Evolutionary conservation across 2,113 vertebrate genomes (phyloP).

Genomic region (Elachura formosa): DNA sequence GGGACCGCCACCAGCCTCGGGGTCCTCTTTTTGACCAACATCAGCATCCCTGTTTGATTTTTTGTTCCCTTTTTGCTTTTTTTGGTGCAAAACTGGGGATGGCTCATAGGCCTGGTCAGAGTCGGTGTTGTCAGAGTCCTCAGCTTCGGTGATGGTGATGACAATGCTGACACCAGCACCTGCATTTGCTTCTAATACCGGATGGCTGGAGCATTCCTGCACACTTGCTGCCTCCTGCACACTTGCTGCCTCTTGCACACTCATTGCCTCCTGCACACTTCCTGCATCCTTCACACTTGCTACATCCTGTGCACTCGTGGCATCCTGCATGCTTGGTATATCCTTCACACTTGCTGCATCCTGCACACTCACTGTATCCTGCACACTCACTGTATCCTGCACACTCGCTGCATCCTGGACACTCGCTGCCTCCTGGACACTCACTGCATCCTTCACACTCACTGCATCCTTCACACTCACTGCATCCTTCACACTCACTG

Average conservation of each 20-base stretch:
- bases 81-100: constrained; percentile 55
- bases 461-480: fast-evolving
- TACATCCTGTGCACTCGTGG: fast-evolving
- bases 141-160: constrained; percentile 73
- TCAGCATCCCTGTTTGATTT: neutral
- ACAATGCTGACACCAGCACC: constrained; percentile 39
- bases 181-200: constrained; percentile 14
- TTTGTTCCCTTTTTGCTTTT: constrained; percentile 66
- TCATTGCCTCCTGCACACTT: fast-evolving
- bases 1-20: fast-evolving
- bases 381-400: fast-evolving
- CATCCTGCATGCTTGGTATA: fast-evolving
- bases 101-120: constrained; percentile 66
- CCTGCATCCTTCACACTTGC: fast-evolving
- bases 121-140: constrained; percentile 68
- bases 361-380: fast-evolving
- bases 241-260: fast-evolving
- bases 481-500: fast-evolving
- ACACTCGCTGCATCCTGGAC: fast-evolving
- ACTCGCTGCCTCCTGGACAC: fast-evolving
- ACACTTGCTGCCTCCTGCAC: neutral
- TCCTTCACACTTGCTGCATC: fast-evolving
- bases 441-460: fast-evolving
- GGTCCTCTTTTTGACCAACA: neutral
- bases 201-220: constrained; percentile 8